These are phyloP conservation scores for Ceratitis capitata DNA, from an alignment of 1,140 invertebrate genomes.

Conservation along the genomic window DNA sequence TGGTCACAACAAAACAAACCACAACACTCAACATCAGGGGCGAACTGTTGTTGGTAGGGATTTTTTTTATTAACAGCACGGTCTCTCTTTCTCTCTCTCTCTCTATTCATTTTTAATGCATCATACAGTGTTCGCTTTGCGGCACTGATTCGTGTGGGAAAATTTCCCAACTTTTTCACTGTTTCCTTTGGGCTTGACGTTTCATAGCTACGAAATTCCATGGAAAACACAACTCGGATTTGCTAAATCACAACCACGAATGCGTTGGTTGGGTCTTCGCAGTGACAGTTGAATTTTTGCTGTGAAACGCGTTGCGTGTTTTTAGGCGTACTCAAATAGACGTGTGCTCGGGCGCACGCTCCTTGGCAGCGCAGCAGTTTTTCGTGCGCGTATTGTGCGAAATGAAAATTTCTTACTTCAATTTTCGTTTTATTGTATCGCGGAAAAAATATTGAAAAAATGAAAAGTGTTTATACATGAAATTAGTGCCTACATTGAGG, in stretches of 20 bases:
- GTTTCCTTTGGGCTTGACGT: background rate
- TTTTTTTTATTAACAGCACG: no score
- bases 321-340: background rate
- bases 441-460: background rate
- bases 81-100: background rate
- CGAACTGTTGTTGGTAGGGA: background rate
- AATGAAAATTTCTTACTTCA: background rate
- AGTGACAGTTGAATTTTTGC: conserved; percentile 24
- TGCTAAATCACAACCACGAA: conserved; percentile 30
- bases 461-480: background rate
- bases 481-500: background rate
- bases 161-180: background rate
- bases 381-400: background rate
- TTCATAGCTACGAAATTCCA: background rate
- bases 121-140: background rate
- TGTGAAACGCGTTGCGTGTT: conserved; percentile 38
- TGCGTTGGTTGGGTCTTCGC: background rate
- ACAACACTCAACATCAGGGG: background rate
- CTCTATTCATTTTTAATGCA: background rate
- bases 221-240: background rate
- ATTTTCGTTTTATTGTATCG: background rate
- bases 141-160: background rate
- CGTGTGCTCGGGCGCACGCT: background rate
- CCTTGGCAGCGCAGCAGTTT: background rate
- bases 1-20: conserved; percentile 21